These are phyloP conservation scores for Apaloderma vittatum DNA, from an alignment of 2,113 vertebrate genomes.

Conservation along the genomic window DNA sequence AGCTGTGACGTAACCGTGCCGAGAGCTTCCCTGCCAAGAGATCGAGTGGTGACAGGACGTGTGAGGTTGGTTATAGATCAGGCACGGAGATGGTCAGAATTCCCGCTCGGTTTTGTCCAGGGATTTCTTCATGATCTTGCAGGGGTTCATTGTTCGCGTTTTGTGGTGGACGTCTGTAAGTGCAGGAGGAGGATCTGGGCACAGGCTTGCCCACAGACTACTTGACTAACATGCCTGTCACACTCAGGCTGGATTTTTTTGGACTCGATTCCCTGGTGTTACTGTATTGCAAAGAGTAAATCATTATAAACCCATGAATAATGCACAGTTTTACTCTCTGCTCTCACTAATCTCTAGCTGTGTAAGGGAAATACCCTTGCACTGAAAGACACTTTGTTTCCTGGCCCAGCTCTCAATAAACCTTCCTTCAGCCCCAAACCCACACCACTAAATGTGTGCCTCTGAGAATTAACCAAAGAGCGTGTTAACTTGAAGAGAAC, in stretches of 20 bases:
- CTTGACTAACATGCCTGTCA: background rate
- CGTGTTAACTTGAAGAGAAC: background rate
- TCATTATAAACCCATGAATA: background rate
- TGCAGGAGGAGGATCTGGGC: background rate
- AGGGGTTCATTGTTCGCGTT: background rate
- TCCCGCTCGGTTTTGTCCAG: background rate
- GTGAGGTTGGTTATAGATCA: background rate
- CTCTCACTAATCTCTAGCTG: background rate
- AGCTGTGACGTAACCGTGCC: background rate
- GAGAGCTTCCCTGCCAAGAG: background rate
- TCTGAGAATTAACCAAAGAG: background rate
- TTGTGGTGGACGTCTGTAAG: background rate
- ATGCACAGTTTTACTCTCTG: background rate
- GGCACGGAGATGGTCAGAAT: fast-evolving
- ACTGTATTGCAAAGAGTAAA: background rate
- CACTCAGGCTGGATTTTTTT: background rate
- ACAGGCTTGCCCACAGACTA: background rate
- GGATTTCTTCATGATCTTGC: background rate
- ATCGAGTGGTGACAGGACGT: background rate
- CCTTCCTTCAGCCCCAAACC: background rate
- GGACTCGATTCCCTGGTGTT: background rate
- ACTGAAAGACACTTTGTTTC: background rate
- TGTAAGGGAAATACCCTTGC: background rate
- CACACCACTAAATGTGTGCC: background rate
- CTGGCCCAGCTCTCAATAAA: background rate